A percentile compares a stretch with the other conserved stretches of the same genome.
Evolutionary conservation across 2,888 invertebrate species (phyloP).

Genomic region (Plagodis dolabraria): DNA sequence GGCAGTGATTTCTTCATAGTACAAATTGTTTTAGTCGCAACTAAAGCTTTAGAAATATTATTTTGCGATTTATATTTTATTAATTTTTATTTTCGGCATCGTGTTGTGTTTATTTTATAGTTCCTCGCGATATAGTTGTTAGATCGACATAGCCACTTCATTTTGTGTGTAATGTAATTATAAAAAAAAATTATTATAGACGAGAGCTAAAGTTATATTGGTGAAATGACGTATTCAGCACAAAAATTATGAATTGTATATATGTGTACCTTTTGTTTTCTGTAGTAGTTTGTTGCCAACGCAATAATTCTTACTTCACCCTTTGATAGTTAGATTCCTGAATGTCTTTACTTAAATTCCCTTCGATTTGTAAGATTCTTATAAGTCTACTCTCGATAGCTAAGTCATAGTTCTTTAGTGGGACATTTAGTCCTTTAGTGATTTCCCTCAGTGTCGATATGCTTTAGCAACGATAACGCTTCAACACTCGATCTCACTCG

Average conservation of each 20-base stretch:
- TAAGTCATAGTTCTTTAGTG: constrained; percentile 76
- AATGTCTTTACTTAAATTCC: constrained; percentile 57
- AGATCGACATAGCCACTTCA: constrained; percentile 15
- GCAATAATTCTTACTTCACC: constrained; percentile 35
- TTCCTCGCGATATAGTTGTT: constrained; percentile 33
- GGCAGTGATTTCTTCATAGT: constrained; percentile 70
- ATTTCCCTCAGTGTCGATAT: constrained; percentile 50
- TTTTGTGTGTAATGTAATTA: constrained; percentile 14
- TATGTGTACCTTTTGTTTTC: constrained; percentile 20
- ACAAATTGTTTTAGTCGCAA: constrained; percentile 75
- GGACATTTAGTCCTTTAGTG: constrained; percentile 58
- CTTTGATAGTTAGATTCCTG: constrained; percentile 51
- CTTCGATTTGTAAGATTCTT: constrained; percentile 61
- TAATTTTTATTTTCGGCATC: constrained; percentile 43
- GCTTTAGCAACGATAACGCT: constrained; percentile 62
- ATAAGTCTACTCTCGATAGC: constrained; percentile 72
- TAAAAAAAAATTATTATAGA: constrained; percentile 15
- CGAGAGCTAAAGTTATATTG: constrained; percentile 27
- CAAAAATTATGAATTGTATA: constrained; percentile 28
- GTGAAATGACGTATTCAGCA: constrained; percentile 28
- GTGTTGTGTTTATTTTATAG: constrained; percentile 50
- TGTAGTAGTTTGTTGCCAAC: constrained; percentile 34
- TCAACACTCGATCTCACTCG: constrained; percentile 73
- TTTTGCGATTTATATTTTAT: constrained; percentile 55
- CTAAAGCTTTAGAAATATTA: constrained; percentile 59